A percentile compares a stretch with the other conserved stretches of the same genome.
Conservation (phyloP, 2,888 invertebrate genomes). For the Drosophila dives region DNA sequence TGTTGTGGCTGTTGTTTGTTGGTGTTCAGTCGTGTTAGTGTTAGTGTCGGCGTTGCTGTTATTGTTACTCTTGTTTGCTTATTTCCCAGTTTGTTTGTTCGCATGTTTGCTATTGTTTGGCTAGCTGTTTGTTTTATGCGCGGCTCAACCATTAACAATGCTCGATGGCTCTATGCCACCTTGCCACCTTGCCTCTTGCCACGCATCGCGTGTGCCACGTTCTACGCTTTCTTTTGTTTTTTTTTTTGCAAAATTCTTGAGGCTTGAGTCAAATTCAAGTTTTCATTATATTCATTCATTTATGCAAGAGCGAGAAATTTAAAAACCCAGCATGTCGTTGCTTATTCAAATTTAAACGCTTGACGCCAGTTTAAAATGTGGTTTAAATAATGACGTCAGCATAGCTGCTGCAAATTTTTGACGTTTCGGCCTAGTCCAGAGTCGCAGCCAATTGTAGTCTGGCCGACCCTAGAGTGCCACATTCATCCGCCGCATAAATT, state of each 20-base stretch:
- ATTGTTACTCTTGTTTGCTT: slow-evolving; percentile 44
- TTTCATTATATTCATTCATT: slow-evolving; percentile 59
- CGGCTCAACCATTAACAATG: slow-evolving; percentile 70
- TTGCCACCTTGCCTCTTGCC: slow-evolving; percentile 9
- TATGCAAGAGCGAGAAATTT: slow-evolving; percentile 63
- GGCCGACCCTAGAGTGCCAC: neutral
- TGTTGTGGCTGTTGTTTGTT: slow-evolving; percentile 34
- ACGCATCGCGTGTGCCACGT: slow-evolving; percentile 38
- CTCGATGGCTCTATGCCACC: slow-evolving; percentile 54
- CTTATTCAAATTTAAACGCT: slow-evolving; percentile 72
- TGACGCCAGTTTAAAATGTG: slow-evolving; percentile 55
- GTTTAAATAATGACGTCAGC: slow-evolving; percentile 62
- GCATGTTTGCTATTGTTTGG: slow-evolving; percentile 61
- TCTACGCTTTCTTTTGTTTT: slow-evolving; percentile 3
- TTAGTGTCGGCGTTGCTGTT: slow-evolving; percentile 59
- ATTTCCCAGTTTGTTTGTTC: slow-evolving; percentile 62
- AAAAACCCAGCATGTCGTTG: slow-evolving; percentile 24
- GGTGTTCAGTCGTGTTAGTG: slow-evolving; percentile 27
- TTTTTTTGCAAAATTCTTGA: slow-evolving; percentile 18
- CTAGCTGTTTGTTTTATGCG: slow-evolving; percentile 73
- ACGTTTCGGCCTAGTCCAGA: slow-evolving; percentile 11
- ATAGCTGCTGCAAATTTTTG: slow-evolving; percentile 41
- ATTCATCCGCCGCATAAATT: slow-evolving; percentile 41
- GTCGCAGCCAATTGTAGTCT: slow-evolving; percentile 2
- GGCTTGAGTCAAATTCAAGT: slow-evolving; percentile 18